A percentile compares a stretch with the other conserved stretches of the same genome.
These are phyloP conservation scores for Patella caerulea DNA, from an alignment of 2,888 invertebrate genomes.

Conservation along the genomic window DNA sequence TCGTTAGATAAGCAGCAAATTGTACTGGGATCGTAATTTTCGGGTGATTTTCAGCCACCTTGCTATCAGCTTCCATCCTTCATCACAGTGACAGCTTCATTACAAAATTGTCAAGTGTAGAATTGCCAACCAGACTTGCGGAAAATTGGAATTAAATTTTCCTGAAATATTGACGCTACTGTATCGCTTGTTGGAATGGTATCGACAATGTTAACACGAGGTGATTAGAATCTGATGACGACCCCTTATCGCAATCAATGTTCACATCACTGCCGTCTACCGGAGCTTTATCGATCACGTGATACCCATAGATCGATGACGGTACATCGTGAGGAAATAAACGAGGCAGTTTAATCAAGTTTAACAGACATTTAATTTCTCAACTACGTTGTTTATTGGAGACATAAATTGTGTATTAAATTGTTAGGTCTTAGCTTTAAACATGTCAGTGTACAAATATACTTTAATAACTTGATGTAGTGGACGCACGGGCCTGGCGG, in stretches of 20 bases:
- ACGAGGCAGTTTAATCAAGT: not conserved
- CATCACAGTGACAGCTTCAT: constrained; percentile 42
- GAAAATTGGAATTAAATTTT: constrained; percentile 49
- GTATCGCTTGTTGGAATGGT: constrained; percentile 6
- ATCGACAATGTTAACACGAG: not conserved
- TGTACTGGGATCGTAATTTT: constrained; percentile 9
- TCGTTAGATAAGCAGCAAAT: constrained; percentile 12
- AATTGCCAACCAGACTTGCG: constrained; percentile 44
- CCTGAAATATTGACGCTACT: constrained; percentile 43
- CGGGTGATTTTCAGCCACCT: not conserved
- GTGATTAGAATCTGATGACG: constrained; percentile 7
- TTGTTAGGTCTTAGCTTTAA: not conserved
- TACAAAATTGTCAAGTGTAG: constrained; percentile 45
- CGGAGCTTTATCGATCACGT: constrained; percentile 8
- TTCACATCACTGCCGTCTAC: not conserved
- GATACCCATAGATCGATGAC: not conserved
- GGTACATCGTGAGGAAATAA: not conserved
- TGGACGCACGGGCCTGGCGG: constrained; percentile 18
- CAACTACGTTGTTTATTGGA: constrained; percentile 9
- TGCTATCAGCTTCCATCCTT: constrained; percentile 15
- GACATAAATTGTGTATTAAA: constrained; percentile 9
- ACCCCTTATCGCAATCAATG: constrained; percentile 7
- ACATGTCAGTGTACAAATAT: no score
- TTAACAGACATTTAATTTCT: constrained; percentile 12
- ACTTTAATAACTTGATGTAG: constrained; percentile 10